Evolutionary conservation across 2,797 vertebrate species (phyloP), one percentile per base, ranked within the genome.

Genomic region (Tarsius wallacei): DNA sequence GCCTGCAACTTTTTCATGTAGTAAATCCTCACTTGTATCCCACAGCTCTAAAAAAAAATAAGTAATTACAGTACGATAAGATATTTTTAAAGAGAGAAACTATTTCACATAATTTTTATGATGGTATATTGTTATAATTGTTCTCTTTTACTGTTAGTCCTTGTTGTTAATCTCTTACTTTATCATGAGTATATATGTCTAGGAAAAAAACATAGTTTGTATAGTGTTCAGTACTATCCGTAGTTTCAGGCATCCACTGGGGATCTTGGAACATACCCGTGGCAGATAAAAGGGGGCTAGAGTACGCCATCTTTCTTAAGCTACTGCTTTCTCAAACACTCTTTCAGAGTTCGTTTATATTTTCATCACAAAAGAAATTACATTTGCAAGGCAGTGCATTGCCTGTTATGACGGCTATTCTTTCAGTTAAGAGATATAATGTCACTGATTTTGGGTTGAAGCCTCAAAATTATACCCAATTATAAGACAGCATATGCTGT

Each of bases 401-500:
- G 28, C 4, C 28, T 84, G 28, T 10, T 80, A 26, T 64, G n/a
- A 55, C 4, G 22, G 8, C 49, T 87, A 64, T 89, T 78, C 36
- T 93, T 95, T 83, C 16, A 49, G 61, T 93, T 83, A 59, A 86
- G 90, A 26, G 11, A 57, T 63, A 19, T 33, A 53, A 22, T 74
- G 21, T 68, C 93, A 87, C 63, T 61, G 63, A 70, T 36, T 94
- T 91, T 83, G 11, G 66, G 21, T 24, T 71, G 59, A 91, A 91
- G n/a, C 36, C 36, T 97, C 71, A 90, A 82, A 93, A 53, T 73
- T 33, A 85, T 68, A 57, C 7, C 17, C 24, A 61, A n/a, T 86
- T 82, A 42, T 24, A 93, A n/a, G 78, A 33, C 81, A 70, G 74
- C 89, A 78, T 26, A 2, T 64, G 73, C 1, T 36, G n/a, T 22